Percentiles rank a stretch among this genome's conserved stretches.
Conservation (phyloP, 2,797 vertebrate genomes). For the Loriculus beryllinus region DNA sequence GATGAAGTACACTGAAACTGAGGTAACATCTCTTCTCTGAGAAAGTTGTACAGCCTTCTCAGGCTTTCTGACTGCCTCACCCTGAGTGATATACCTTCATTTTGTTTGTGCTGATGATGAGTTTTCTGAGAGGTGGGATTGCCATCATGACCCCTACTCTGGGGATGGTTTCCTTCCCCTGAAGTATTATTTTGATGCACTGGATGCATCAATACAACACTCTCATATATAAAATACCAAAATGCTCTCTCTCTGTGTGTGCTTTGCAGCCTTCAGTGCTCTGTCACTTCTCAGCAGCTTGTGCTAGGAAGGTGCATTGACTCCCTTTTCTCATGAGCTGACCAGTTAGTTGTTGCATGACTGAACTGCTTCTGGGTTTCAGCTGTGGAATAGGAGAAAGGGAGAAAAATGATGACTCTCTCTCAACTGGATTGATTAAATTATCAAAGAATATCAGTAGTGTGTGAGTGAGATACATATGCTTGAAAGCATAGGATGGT, state of each 20-base stretch:
- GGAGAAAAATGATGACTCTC: background rate
- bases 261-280: background rate
- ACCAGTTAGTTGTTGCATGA: background rate
- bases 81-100: background rate
- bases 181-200: background rate
- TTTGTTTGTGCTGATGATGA: background rate
- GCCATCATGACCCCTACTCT: background rate
- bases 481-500: background rate
- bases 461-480: background rate
- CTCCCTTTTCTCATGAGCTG: background rate
- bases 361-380: background rate
- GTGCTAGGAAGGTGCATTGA: background rate
- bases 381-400: background rate
- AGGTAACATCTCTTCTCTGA: background rate
- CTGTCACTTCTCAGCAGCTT: background rate
- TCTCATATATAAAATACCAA: background rate
- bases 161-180: background rate
- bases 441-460: background rate
- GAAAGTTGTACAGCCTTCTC: background rate
- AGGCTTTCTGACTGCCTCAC: background rate
- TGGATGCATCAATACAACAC: background rate
- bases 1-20: background rate
- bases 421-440: background rate
- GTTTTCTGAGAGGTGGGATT: background rate
- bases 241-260: background rate